These are phyloP conservation scores for Episyrphus balteatus DNA, from an alignment of 1,140 invertebrate genomes.

Conservation along the genomic window DNA sequence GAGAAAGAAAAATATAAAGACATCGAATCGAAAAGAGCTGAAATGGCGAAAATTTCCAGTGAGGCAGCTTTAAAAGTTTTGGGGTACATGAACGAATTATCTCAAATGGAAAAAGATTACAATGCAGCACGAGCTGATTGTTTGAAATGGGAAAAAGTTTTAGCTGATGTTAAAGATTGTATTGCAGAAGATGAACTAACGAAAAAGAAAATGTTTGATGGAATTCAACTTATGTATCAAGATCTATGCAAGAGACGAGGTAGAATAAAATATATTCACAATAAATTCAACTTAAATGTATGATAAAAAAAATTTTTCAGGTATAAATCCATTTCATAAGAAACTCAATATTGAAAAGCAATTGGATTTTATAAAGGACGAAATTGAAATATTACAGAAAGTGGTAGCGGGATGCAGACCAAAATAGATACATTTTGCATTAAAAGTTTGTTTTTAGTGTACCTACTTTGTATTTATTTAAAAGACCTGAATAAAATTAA, in stretches of 20 bases:
- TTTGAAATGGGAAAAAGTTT: slow-evolving; percentile 25
- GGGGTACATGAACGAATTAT: slow-evolving; percentile 27
- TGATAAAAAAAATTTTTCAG: neutral
- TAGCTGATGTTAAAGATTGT: slow-evolving; percentile 18
- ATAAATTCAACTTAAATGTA: neutral
- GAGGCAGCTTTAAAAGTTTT: slow-evolving; percentile 22
- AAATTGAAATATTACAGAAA: no score
- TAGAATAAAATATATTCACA: slow-evolving; percentile 5
- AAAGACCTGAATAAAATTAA: no score
- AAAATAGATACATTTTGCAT: no score
- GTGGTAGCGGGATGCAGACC: no score
- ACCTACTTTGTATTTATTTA: no score
- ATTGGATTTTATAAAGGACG: no score
- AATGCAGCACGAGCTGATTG: slow-evolving; percentile 15
- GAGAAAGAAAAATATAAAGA: slow-evolving; percentile 12
- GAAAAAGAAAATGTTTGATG: slow-evolving; percentile 21
- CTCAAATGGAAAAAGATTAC: slow-evolving; percentile 21
- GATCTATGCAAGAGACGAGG: slow-evolving; percentile 14
- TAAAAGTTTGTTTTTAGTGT: no score
- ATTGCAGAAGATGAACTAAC: slow-evolving; percentile 13
- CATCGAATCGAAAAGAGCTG: slow-evolving; percentile 22
- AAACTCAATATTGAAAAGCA: no score
- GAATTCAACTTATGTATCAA: slow-evolving; percentile 16
- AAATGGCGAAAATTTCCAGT: slow-evolving; percentile 21
- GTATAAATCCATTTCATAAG: slow-evolving; percentile 4